These are phyloP conservation scores for Gandaritis pyraliata DNA, from an alignment of 2,888 invertebrate genomes.

Conservation along the genomic window DNA sequence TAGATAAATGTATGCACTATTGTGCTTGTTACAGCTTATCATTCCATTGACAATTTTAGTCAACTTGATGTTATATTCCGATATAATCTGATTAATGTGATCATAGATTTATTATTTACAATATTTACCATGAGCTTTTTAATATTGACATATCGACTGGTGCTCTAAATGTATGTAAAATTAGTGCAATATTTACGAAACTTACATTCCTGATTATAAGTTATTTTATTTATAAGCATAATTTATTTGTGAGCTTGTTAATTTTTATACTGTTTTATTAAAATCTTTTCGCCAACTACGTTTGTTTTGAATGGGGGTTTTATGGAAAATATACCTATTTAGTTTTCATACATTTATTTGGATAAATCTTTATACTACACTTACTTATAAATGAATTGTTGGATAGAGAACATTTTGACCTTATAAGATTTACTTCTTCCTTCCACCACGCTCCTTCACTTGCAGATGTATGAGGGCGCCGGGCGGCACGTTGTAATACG, in stretches of 20 bases:
- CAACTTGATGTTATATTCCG: slow-evolving; percentile 38
- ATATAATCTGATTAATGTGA: slow-evolving; percentile 49
- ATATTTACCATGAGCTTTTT: slow-evolving; percentile 11
- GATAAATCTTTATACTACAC: not conserved
- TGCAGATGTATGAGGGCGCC: slow-evolving; percentile 94
- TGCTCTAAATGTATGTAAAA: slow-evolving; percentile 39
- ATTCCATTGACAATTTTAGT: slow-evolving; percentile 34
- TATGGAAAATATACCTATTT: too few species aligned
- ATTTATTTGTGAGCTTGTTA: slow-evolving; percentile 41
- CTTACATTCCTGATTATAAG: slow-evolving; percentile 37
- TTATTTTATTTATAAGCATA: slow-evolving; percentile 28
- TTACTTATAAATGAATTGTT: not conserved
- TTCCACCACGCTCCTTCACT: slow-evolving; percentile 98
- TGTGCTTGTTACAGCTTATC: slow-evolving; percentile 24
- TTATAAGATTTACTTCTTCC: slow-evolving; percentile 90
- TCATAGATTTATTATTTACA: slow-evolving; percentile 26
- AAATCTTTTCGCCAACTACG: slow-evolving; percentile 29
- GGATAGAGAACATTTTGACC: not conserved
- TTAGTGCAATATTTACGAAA: slow-evolving; percentile 35
- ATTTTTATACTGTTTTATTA: slow-evolving; percentile 45
- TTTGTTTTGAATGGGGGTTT: slow-evolving; percentile 2
- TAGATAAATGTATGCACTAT: slow-evolving; percentile 25
- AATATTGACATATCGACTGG: slow-evolving; percentile 42
- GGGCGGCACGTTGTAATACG: slow-evolving; percentile 96
- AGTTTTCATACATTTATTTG: too few species aligned